Evolutionary conservation across 2,797 vertebrate genomes (phyloP).

Genomic region (Sebastes dallii): DNA sequence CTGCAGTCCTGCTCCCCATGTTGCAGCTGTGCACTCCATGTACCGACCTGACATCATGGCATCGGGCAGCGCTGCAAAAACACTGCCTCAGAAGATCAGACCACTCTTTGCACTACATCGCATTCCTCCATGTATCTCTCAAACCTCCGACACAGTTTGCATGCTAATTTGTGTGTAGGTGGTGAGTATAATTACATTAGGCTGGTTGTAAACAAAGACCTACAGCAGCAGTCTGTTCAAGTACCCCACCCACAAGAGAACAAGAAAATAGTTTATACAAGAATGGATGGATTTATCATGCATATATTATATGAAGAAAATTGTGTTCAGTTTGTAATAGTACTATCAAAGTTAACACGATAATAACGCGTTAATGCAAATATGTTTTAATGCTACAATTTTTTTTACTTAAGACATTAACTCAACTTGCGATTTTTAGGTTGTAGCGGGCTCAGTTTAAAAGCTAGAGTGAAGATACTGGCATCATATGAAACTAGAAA

Average conservation of each 20-base stretch:
- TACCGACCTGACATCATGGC: neutral
- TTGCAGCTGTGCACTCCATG: slow-evolving; percentile 4
- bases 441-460: no score
- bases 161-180: slow-evolving; percentile 76
- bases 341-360: no score
- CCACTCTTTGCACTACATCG: slow-evolving; percentile 47
- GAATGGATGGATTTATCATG: slow-evolving; percentile 48
- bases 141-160: slow-evolving; percentile 62
- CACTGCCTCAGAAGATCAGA: slow-evolving; percentile 45
- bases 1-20: slow-evolving; percentile 3
- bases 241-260: slow-evolving; percentile 54
- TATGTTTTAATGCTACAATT: no score
- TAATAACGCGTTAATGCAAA: no score
- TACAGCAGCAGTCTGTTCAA: slow-evolving; percentile 62
- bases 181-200: slow-evolving; percentile 76
- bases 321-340: neutral
- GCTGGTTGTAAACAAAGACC: slow-evolving; percentile 69
- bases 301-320: slow-evolving; percentile 27
- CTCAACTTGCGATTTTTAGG: no score
- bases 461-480: no score
- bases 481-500: no score
- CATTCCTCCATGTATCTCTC: slow-evolving; percentile 57
- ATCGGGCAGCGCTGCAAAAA: slow-evolving; percentile 5
- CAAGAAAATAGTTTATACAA: slow-evolving; percentile 48
- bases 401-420: no score